Evolutionary conservation across 2,888 invertebrate species (phyloP).

Genomic region (Chrysotoxum bicinctum): DNA sequence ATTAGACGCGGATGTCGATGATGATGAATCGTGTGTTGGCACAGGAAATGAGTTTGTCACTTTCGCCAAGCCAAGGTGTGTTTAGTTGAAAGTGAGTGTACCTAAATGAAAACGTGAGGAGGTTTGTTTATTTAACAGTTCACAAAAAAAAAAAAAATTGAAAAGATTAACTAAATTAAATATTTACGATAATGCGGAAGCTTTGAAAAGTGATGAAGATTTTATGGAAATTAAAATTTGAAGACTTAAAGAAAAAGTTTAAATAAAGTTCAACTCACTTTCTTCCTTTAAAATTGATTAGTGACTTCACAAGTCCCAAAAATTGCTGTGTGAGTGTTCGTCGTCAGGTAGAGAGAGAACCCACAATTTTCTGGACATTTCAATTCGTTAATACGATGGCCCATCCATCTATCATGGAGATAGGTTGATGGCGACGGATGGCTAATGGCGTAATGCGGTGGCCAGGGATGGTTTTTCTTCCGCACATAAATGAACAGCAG

Average conservation of each 20-base stretch:
- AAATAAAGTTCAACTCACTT: neutral
- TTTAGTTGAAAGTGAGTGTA: conserved; percentile 24
- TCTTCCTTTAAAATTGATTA: too few relatives aligned
- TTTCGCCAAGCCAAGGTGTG: conserved; percentile 24
- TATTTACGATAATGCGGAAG: neutral
- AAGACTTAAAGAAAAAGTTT: neutral
- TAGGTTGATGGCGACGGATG: too few relatives aligned
- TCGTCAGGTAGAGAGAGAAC: too few relatives aligned
- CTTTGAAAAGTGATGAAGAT: neutral
- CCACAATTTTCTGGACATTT: too few relatives aligned
- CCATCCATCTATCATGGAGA: too few relatives aligned
- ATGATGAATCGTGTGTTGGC: conserved; percentile 53
- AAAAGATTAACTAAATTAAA: neutral
- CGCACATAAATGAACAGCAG: too few relatives aligned
- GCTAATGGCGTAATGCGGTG: too few relatives aligned
- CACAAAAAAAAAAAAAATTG: neutral
- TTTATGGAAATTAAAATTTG: neutral
- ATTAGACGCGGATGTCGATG: conserved; percentile 59
- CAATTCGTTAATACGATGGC: too few relatives aligned
- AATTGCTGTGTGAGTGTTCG: too few relatives aligned
- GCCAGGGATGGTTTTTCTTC: too few relatives aligned
- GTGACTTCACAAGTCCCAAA: too few relatives aligned
- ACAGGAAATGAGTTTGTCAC: conserved; percentile 57
- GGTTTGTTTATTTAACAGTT: neutral
- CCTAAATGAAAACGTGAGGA: conserved; percentile 18